phyloP scores from a whole-genome alignment of 2,888 invertebrate genomes.

The Trisateles emortualis region DNA sequence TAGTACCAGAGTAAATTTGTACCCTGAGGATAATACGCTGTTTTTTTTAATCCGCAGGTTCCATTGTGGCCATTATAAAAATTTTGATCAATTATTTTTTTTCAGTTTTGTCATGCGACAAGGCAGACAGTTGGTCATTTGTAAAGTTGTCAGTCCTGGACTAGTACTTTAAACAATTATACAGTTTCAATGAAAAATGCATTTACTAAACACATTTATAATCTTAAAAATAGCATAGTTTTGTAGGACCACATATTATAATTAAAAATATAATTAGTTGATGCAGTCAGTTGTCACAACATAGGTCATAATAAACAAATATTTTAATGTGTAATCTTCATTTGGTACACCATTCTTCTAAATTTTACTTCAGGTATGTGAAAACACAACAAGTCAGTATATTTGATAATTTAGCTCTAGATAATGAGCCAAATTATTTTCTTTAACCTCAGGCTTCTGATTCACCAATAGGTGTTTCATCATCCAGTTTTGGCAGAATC shows the following conservation, averaged over 20 bases:
- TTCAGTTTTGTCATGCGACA: no score
- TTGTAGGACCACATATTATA: not conserved
- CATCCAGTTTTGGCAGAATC: slow-evolving; percentile 98
- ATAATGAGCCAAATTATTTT: slow-evolving; percentile 44
- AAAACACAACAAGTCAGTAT: slow-evolving; percentile 31
- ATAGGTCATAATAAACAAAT: slow-evolving; percentile 1
- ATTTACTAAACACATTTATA: slow-evolving; percentile 16
- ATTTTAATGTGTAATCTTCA: slow-evolving; percentile 10
- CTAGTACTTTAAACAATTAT: not conserved
- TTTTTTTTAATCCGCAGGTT: no score
- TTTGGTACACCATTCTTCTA: slow-evolving; percentile 1
- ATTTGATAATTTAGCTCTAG: slow-evolving; percentile 34
- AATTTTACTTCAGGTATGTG: slow-evolving; percentile 27
- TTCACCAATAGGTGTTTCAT: slow-evolving; percentile 87
- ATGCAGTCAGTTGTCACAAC: slow-evolving; percentile 1
- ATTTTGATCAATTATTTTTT: no score
- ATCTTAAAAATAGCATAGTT: not conserved
- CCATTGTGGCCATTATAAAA: no score
- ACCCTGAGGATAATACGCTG: no score
- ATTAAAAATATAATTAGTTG: not conserved
- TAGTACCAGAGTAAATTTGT: no score
- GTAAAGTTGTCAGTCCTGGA: no score
- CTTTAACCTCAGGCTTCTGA: slow-evolving; percentile 78
- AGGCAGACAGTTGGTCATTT: no score
- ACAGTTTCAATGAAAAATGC: slow-evolving; percentile 33